Base-by-base conservation (phyloP, 2,113 vertebrate genomes). In the Colaptes auratus region DNA sequence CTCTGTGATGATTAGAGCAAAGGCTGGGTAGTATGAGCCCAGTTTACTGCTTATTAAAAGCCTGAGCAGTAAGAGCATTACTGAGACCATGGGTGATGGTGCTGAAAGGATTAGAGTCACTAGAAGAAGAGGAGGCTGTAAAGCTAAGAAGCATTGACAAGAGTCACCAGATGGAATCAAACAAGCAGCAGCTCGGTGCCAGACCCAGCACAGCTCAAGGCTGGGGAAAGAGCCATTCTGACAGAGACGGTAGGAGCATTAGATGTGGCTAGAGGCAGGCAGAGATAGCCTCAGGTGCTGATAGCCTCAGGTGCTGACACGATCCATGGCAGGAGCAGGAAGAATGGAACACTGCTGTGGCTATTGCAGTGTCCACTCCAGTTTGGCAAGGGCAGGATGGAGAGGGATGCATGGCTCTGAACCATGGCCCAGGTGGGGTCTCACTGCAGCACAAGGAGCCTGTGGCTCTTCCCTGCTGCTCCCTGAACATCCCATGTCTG, bases 401-500 rank as follows among this genome's bases (percentile, higher is more conserved):
- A 30, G 53, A 8, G 28, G 33, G 9, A 89, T 1, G 6, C 6
- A 10, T 3, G 6, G 28, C 64, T 58, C 64, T 64, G 67, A 15
- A 1, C 0, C 2, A 0, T 5, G 15, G 65, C 33, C 36, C 25
- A 4, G 50, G 9, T 52, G 14, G 16, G 39, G 42, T 8, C 31
- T 8, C 7, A 5, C 52, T 30, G 67, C 66, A 33, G 35, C 42
- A 36, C 15, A 8, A 39, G n/a, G 58, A 89, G n/a, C 53, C 19
- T 4, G 0, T 1, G 25, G 78, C 48, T 63, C 24, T 66, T n/a
- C 52, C 61, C 36, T 23, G 42, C 56, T 82, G 58, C 36, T 23
- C 19, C 36, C 65, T 12, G 42, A 66, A 55, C 13, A 7, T 4
- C 72, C 73, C 36, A 25, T 1, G 3, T 3, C 81, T 30, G 25